Base-by-base conservation (phyloP, 2,888 invertebrate genomes). In the Tridacna crocea region DNA sequence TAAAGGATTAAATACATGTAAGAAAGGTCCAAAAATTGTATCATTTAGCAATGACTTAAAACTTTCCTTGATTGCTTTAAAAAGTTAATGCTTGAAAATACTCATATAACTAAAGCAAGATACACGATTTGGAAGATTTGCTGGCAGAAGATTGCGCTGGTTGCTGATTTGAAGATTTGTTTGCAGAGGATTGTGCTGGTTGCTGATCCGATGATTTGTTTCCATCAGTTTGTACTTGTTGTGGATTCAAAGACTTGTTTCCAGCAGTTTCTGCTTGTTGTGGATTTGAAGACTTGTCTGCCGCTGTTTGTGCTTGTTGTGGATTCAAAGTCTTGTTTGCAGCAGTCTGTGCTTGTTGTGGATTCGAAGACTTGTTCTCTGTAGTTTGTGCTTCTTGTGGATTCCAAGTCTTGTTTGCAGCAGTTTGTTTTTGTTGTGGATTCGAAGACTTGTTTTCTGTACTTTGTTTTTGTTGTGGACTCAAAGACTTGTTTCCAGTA, bases 101-200 rank as follows among this genome's bases (percentile, higher is more conserved):
- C n/a, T n/a, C n/a, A n/a, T n/a, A 70, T 10, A 70, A 8, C 61
- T 76, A 76, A 17, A 76, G 48, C 22, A 76, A 36, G 36, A 68
- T 58, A 58, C 76, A 76, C 13, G 76, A 66, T 36, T 76, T 76
- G 0, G 76, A 75, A 26, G 58, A 36, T 46, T 72, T 72, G 27
- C n/a, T 61, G 26, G 22, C 12, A 47, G 46, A 12, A 19, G 36
- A 3, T 15, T 48, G 6, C 4, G 47, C 12, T 22, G 12, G 17
- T 61, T 10, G n/a, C n/a, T n/a, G 76, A 66, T 36, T 76, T 76
- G 0, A 75, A 26, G 58, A 36, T 46, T 72, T 72, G 27, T n/a
- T 61, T 55, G 22, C 12, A 47, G 46, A 12, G n/a, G 36, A 3
- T 15, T 48, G 6, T 19, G 47, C 12, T 22, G 12, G 17, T 61